Evolutionary conservation across 1,140 invertebrate genomes (phyloP).

Genomic region (Drosophila tani): DNA sequence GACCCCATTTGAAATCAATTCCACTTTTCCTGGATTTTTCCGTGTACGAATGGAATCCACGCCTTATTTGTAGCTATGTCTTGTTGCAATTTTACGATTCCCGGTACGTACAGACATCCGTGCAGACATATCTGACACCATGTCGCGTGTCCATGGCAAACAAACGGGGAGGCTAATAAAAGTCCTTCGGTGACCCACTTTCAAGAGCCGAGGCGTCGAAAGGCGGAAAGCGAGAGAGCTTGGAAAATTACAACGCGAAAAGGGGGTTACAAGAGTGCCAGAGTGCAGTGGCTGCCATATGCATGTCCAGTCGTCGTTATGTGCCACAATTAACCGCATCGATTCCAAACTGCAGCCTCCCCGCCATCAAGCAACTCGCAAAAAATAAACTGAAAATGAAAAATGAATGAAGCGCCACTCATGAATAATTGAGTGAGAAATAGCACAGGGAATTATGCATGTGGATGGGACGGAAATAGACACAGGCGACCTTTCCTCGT

Average conservation of each 20-base stretch:
- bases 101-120: constrained; percentile 2
- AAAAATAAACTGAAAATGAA: constrained; percentile 19
- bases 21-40: constrained; percentile 3
- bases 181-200: constrained; percentile 75
- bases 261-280: constrained; percentile 3
- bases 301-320: constrained; percentile 47
- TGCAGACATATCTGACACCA: constrained; percentile 29
- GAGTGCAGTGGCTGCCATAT: constrained; percentile 7
- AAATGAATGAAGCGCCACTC: constrained; percentile 39
- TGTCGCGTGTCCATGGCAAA: constrained; percentile 66
- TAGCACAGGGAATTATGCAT: constrained; percentile 47
- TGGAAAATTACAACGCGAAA: constrained; percentile 11
- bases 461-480: constrained; percentile 12
- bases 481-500: not conserved
- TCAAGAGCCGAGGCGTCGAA: constrained; percentile 25
- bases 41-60: constrained; percentile 28
- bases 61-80: constrained; percentile 19
- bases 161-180: constrained; percentile 58
- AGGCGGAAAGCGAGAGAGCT: constrained; percentile 31
- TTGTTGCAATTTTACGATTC: constrained; percentile 36
- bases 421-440: constrained; percentile 71
- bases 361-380: not conserved
- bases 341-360: constrained; percentile 35
- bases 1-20: constrained; percentile 21
- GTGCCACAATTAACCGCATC: constrained; percentile 49